Conservation (phyloP, 1,140 invertebrate species). For the Microplitis demolitor region DNA sequence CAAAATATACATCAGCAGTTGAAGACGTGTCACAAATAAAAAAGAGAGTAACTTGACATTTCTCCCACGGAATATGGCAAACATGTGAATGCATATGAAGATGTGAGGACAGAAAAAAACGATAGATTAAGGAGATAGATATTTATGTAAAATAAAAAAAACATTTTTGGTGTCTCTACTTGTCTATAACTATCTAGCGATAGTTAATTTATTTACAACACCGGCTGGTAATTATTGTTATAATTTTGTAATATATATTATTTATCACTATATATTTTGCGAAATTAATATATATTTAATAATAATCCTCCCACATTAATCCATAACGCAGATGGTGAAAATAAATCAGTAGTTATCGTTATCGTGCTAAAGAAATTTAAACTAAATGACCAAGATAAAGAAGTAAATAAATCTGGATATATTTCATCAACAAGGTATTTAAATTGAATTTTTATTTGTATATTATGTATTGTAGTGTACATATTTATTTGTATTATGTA, state of each 20-base stretch:
- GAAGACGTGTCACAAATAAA: constrained; percentile 7
- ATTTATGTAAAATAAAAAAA: background rate
- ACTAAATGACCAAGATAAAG: background rate
- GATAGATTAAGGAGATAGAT: background rate
- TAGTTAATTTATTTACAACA: background rate
- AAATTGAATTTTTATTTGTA: no score
- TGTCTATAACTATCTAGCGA: no score
- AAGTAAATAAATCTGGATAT: background rate
- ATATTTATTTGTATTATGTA: background rate
- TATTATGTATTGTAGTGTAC: background rate
- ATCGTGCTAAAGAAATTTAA: background rate
- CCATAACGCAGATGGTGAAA: no score
- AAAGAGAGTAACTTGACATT: background rate
- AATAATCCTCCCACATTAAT: no score
- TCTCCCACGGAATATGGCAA: background rate
- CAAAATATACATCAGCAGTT: background rate
- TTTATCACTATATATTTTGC: background rate
- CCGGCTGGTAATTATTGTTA: background rate
- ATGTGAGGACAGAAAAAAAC: background rate
- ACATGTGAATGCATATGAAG: background rate
- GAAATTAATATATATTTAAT: background rate
- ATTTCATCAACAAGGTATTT: background rate
- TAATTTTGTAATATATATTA: background rate
- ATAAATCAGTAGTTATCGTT: background rate
- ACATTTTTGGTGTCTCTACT: no score